Evolutionary conservation across 2,888 invertebrate genomes (phyloP).

Genomic region (Dryobota labecula): DNA sequence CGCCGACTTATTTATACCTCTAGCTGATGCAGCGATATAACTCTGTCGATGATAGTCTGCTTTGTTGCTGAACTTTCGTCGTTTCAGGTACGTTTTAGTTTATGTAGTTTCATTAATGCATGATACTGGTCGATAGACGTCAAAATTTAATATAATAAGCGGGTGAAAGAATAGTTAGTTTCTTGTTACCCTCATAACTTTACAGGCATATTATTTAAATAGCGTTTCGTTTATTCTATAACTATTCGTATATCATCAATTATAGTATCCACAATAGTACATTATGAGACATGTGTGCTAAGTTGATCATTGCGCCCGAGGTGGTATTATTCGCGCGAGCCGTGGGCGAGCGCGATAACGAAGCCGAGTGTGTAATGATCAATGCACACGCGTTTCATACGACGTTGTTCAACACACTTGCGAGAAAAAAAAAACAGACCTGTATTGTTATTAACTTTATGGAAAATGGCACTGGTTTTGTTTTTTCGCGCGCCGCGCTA

Average conservation of each 20-base stretch:
- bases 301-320: too few relatives aligned
- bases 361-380: too few relatives aligned
- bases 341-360: too few relatives aligned
- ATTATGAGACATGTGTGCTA: too few relatives aligned
- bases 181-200: neutral
- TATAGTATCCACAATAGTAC: neutral
- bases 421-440: too few relatives aligned
- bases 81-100: conserved; percentile 85
- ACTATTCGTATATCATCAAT: neutral
- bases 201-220: too few relatives aligned
- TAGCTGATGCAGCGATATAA: conserved; percentile 86
- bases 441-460: too few relatives aligned
- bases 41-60: conserved; percentile 90
- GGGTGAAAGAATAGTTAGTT: neutral
- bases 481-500: too few relatives aligned
- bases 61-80: conserved; percentile 89
- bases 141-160: neutral
- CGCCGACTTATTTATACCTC: conserved; percentile 85
- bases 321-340: too few relatives aligned
- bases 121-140: neutral
- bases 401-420: too few relatives aligned
- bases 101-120: conserved; percentile 28
- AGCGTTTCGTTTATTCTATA: neutral
- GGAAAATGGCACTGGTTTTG: too few relatives aligned
- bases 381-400: too few relatives aligned